phyloP scores from a whole-genome alignment of 2,797 vertebrate genomes.

The Melopsittacus undulatus region DNA sequence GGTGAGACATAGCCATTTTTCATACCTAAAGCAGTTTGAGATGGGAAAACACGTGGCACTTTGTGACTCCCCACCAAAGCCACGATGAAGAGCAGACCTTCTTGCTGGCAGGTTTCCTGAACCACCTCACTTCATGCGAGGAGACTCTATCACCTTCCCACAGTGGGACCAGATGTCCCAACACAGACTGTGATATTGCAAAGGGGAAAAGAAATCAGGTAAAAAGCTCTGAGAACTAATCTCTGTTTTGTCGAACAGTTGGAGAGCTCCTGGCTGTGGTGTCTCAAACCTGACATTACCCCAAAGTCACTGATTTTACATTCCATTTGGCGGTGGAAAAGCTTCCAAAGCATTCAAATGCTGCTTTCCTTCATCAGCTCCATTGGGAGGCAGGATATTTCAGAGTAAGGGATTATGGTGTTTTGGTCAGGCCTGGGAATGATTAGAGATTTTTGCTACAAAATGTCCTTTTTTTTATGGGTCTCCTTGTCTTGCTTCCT shows the following conservation, averaged over 20 bases:
- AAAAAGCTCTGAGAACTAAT: slow-evolving; percentile 50
- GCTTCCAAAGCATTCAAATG: slow-evolving; percentile 27
- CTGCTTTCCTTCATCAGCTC: slow-evolving; percentile 27
- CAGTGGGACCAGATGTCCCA: slow-evolving; percentile 69
- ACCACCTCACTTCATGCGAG: slow-evolving; percentile 5
- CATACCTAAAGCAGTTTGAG: background rate
- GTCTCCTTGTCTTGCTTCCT: background rate
- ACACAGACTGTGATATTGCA: background rate
- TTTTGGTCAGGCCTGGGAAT: background rate
- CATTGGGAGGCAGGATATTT: slow-evolving; percentile 26
- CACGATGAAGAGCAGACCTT: slow-evolving; percentile 20
- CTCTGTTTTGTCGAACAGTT: slow-evolving; percentile 57
- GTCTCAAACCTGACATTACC: slow-evolving; percentile 40
- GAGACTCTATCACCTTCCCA: slow-evolving; percentile 55
- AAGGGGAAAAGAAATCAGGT: background rate
- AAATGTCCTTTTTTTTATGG: background rate
- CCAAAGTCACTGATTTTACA: slow-evolving; percentile 32
- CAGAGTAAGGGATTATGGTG: background rate
- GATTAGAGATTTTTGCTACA: background rate
- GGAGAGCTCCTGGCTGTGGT: slow-evolving; percentile 46
- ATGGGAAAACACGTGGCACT: background rate
- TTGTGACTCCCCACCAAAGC: background rate
- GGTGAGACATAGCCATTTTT: slow-evolving; percentile 33
- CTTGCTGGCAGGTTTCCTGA: slow-evolving; percentile 59
- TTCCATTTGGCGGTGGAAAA: slow-evolving; percentile 50